Conservation (phyloP, 2,113 vertebrate species). For the Tapirus terrestris region DNA sequence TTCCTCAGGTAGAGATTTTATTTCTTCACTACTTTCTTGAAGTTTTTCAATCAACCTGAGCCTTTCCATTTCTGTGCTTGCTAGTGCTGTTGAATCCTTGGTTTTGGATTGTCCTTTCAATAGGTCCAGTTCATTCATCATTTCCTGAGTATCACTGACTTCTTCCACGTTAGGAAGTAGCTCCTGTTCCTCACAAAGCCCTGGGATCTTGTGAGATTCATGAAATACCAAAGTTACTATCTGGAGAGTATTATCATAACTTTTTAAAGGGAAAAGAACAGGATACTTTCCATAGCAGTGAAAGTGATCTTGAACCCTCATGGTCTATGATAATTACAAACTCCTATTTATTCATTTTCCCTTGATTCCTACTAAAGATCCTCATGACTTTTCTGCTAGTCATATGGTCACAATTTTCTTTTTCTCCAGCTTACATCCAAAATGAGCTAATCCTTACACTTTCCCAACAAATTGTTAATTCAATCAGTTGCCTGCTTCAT, state of each 20-base stretch:
- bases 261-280: not conserved
- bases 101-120: not conserved
- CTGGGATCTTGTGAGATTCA: conserved; percentile 35
- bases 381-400: not conserved
- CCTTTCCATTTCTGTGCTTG: not conserved
- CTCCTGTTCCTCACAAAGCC: not conserved
- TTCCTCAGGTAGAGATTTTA: conserved; percentile 43
- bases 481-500: not conserved
- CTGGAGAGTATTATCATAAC: not conserved
- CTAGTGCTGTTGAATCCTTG: not conserved
- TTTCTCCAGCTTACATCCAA: not conserved
- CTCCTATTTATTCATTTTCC: not conserved
- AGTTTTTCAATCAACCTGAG: not conserved
- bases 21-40: conserved; percentile 7
- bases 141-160: not conserved
- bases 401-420: not conserved
- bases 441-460: not conserved
- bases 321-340: not conserved
- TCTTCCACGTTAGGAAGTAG: not conserved
- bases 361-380: not conserved
- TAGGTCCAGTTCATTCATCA: not conserved
- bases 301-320: not conserved
- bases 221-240: not conserved
- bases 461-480: not conserved
- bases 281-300: not conserved